These are phyloP conservation scores for Ephialtes manifestator DNA, from an alignment of 2,888 invertebrate species.

Conservation along the genomic window DNA sequence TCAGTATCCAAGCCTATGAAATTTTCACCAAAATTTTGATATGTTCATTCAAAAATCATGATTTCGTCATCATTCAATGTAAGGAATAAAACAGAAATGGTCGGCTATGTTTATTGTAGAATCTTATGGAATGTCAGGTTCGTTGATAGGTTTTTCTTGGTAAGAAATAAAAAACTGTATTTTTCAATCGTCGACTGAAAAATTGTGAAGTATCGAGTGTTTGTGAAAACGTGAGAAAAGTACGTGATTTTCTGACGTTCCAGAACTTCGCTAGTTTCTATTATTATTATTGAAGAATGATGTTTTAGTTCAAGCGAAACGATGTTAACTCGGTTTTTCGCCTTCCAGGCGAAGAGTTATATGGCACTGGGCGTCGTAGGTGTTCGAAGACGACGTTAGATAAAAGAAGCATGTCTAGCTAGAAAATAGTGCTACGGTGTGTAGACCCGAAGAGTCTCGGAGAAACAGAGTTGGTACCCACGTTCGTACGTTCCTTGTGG, in stretches of 20 bases:
- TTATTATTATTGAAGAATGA: not conserved
- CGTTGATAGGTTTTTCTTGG: no score
- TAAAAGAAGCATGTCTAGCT: conserved; percentile 24
- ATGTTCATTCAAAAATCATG: no score
- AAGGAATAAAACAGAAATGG: no score
- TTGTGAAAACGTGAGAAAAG: not conserved
- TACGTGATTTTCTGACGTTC: not conserved
- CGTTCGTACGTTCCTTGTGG: conserved; percentile 34
- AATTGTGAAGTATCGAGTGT: no score
- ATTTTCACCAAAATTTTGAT: no score
- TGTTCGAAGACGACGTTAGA: conserved; percentile 39
- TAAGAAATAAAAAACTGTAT: no score
- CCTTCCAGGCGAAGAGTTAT: conserved; percentile 17
- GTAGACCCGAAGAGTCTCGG: not conserved
- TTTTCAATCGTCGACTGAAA: no score
- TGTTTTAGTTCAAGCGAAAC: not conserved
- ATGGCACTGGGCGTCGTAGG: conserved; percentile 42
- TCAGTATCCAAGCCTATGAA: no score
- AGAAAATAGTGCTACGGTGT: not conserved
- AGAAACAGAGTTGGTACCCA: conserved; percentile 5
- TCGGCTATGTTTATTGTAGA: no score
- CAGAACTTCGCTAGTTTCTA: not conserved
- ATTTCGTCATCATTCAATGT: no score
- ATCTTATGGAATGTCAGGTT: no score
- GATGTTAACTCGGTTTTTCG: not conserved